Evolutionary conservation across 2,113 vertebrate genomes (phyloP).

Genomic region (Hippolais icterina): DNA sequence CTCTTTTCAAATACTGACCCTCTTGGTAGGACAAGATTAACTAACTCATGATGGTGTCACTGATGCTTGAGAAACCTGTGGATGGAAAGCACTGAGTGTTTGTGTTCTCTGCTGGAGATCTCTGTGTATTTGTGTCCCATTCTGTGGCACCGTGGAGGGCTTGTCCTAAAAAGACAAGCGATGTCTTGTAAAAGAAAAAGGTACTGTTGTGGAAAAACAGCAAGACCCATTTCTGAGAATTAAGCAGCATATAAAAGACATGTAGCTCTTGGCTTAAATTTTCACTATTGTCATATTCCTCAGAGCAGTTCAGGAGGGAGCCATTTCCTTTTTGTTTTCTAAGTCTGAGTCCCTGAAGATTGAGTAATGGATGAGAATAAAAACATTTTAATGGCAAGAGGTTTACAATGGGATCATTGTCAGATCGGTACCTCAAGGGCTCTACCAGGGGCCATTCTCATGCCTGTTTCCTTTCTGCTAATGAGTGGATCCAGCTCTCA

Average conservation of each 20-base stretch:
- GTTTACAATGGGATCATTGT: slow-evolving; percentile 33
- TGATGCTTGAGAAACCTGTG: background rate
- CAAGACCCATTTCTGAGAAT: background rate
- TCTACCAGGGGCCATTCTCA: slow-evolving; percentile 18
- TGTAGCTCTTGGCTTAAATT: background rate
- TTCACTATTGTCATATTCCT: background rate
- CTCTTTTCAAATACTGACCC: background rate
- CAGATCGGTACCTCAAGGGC: background rate
- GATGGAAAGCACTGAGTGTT: background rate
- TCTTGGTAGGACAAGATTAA: background rate
- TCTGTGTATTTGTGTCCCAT: background rate
- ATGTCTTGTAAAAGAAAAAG: background rate
- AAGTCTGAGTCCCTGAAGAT: background rate
- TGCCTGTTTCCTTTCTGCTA: slow-evolving; percentile 27
- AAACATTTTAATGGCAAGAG: slow-evolving; percentile 12
- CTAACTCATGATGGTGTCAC: background rate
- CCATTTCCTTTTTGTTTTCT: slow-evolving; percentile 5
- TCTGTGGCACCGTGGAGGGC: background rate
- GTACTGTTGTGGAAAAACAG: background rate
- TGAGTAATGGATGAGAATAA: slow-evolving; percentile 13
- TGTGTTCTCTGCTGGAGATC: background rate
- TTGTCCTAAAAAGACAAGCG: background rate
- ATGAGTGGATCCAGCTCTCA: slow-evolving; percentile 28
- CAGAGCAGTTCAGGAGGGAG: background rate
- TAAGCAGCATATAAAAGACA: background rate